Evolutionary conservation across 92 coral and sea anemone species (phyloP).

Genomic region (Siderastrea radians): DNA sequence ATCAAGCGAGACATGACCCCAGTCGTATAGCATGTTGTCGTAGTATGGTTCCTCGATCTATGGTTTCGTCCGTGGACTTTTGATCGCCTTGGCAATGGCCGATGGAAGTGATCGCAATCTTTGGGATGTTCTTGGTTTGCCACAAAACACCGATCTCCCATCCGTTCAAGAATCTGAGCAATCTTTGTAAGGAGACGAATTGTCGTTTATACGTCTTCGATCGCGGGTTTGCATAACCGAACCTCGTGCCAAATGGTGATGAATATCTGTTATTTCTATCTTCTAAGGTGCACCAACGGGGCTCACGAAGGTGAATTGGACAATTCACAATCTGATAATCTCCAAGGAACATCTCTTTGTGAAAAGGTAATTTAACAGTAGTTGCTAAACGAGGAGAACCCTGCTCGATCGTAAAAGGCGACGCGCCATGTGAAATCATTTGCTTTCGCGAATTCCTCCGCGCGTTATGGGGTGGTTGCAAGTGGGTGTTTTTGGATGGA

Average conservation of each 20-base stretch:
- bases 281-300: constrained; percentile 59
- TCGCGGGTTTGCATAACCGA: constrained; percentile 13
- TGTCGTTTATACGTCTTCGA: not conserved
- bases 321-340: constrained; percentile 4
- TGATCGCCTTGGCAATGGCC: constrained; percentile 54
- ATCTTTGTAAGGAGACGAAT: constrained; percentile 29
- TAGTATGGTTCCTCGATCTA: not conserved
- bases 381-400: not conserved
- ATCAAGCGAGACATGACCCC: constrained; percentile 19
- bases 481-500: not conserved
- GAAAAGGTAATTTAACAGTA: constrained; percentile 28
- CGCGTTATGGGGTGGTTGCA: not conserved
- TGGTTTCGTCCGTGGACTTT: constrained; percentile 11
- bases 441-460: constrained; percentile 17
- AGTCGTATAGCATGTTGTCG: constrained; percentile 22
- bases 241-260: constrained; percentile 36
- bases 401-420: not conserved
- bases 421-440: constrained; percentile 22
- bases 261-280: constrained; percentile 41
- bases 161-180: constrained; percentile 16
- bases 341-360: constrained; percentile 32
- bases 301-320: constrained; percentile 40
- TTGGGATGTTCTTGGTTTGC: constrained; percentile 70
- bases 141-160: constrained; percentile 42
- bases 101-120: constrained; percentile 65